Percentiles rank a stretch among this genome's conserved stretches.
Conservation (phyloP, 2,797 vertebrate genomes). For the Leptodactylus fallax region DNA sequence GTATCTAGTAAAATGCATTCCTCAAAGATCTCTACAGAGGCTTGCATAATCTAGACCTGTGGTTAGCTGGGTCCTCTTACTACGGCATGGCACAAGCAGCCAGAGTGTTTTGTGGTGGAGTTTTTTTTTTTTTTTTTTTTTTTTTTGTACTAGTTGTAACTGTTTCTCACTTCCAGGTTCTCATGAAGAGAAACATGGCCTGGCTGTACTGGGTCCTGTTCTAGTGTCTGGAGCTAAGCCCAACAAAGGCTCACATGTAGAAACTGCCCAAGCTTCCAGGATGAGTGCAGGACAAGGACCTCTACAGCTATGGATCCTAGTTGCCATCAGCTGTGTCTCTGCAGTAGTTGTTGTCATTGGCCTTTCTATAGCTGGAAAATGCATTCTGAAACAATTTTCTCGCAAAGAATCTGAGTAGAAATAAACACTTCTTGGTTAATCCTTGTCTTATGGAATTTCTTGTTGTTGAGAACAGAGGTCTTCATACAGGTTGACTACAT, state of each 20-base stretch:
- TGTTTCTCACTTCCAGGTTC: not conserved
- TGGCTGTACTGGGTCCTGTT: constrained; percentile 23
- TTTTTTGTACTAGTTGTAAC: too few species aligned
- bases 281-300: not conserved
- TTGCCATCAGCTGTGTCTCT: not conserved
- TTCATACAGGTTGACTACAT: too few species aligned
- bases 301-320: not conserved
- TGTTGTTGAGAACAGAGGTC: too few species aligned
- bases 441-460: too few species aligned
- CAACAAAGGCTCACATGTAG: not conserved
- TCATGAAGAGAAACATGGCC: not conserved
- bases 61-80: too few species aligned
- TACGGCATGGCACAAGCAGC: too few species aligned
- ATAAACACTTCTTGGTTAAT: not conserved
- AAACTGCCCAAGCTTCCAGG: not conserved
- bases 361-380: not conserved
- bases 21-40: too few species aligned
- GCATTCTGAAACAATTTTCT: not conserved
- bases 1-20: too few species aligned
- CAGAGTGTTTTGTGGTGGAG: too few species aligned
- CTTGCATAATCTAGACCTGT: too few species aligned
- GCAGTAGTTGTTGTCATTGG: not conserved
- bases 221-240: not conserved
- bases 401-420: not conserved
- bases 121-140: too few species aligned